Evolutionary conservation across 2,888 invertebrate genomes (phyloP), one percentile per base, ranked within the genome.

Genomic region (Hypena proboscidalis): DNA sequence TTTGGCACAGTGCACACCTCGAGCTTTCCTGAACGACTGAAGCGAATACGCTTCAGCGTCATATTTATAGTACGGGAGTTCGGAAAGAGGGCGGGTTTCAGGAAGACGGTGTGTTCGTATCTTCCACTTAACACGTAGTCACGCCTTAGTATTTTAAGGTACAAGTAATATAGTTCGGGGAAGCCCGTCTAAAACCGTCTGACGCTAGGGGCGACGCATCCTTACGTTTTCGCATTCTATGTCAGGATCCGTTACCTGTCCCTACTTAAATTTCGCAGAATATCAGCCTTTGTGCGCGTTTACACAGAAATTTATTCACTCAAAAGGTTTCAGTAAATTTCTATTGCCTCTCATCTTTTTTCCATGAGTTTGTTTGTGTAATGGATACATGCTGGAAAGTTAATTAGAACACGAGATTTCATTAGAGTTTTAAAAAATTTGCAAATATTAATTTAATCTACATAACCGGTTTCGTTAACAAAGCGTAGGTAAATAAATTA

Each of bases 11-110:
- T 75, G 78, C 69, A 68, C 84, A 58, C 78, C 62, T 70, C 77
- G 80, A 74, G 81, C 77, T 83, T 74, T 82, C 83, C 83, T 83
- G 84, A 79, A 81, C 81, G 79, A 90, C 90, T 90, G 90, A 87
- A 85, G 78, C 74, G 64, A 62, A 64, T 57, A 50, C 58, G 81
- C 73, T 85, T 80, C 82, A 81, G 80, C 73, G 58, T 78, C 76
- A 77, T 88, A 90, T 90, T 86, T 90, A 90, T 89, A 89, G 85
- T 60, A 64, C 57, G 62, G 67, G 74, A 62, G 55, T 61, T 38
- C 68, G 44, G 64, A 71, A 76, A 75, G 84, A 76, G 83, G 79
- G 80, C 80, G 83, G 77, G 74, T 80, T 83, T 77, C 85, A 80
- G 87, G 85, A 85, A 85, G 82, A 77, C 67, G 75, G 69, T 74